Evolutionary conservation across 2,888 invertebrate species (phyloP).

Genomic region (Empis livida): DNA sequence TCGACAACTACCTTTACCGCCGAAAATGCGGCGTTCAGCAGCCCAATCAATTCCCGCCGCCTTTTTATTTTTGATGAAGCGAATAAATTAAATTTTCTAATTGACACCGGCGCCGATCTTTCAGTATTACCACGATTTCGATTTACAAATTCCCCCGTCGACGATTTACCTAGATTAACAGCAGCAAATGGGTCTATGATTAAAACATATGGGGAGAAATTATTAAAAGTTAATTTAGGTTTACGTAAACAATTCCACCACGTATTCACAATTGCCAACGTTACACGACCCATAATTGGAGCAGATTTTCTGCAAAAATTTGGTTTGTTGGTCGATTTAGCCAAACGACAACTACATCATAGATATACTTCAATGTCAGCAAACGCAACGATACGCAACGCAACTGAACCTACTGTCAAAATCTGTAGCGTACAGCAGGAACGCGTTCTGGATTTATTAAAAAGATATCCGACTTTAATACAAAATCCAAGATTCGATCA

Average conservation of each 20-base stretch:
- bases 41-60: too few relatives aligned
- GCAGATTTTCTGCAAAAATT: constrained; percentile 8
- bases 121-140: background rate
- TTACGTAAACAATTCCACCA: constrained; percentile 5
- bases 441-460: background rate
- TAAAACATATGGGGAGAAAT: constrained; percentile 3
- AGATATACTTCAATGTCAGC: background rate
- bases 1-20: too few relatives aligned
- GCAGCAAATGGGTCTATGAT: constrained; percentile 9
- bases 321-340: constrained; percentile 3
- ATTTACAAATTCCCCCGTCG: too few relatives aligned
- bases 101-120: background rate
- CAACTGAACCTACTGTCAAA: background rate
- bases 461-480: background rate
- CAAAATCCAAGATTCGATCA: background rate
- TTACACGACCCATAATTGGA: constrained; percentile 8
- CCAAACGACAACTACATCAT: background rate
- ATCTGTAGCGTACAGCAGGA: background rate
- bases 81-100: background rate
- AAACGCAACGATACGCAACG: background rate
- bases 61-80: background rate
- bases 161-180: background rate
- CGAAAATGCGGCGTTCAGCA: too few relatives aligned
- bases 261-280: constrained; percentile 6
- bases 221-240: constrained; percentile 7